Evolutionary conservation across 2,888 invertebrate species (phyloP), one percentile per base, ranked within the genome.

Genomic region (Scaeva pyrastri): DNA sequence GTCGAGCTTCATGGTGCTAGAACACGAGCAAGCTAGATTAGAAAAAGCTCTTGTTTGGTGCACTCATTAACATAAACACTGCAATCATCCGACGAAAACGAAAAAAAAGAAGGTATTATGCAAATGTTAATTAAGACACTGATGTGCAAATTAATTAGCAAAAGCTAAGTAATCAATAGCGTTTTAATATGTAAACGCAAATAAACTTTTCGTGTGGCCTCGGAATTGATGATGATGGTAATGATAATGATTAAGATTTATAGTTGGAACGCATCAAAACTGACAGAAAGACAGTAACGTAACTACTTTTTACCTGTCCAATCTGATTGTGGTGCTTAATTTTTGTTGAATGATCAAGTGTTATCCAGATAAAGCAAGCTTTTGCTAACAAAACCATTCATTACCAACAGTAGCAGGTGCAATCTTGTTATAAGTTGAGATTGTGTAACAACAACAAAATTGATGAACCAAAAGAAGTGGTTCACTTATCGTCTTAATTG

Each of bases 81-180:
- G 52, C 84, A 78, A 70, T 64, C 43, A 66, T 36, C 64, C 26
- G 31, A 39, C 39, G 66, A 7, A 31, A 31, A 31, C 5, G 6
- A 31, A 31, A 26, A 31, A 31, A 8, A 7, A 31, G 31, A 45
- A 58, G 64, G 64, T 85, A 83, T 71, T 83, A 73, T 56, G 55
- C 78, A 85, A 76, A 76, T 56, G 80, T 80, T 81, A 85, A 77
- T 85, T 85, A 81, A 73, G 23, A 48, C 52, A 76, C 26, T 48
- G 85, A 76, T 73, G 85, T 77, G 77, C 78, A 78, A 82, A 86
- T 82, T 82, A 86, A 86, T 86, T 82, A 86, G 74, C 86, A 78
- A 86, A 86, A 71, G 86, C 86, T 82, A 78, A 86, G 71, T 74
- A 78, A 74, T 86, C 77, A 82, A 81, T 74, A 86, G 78, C 86